Conservation (phyloP, 2,888 invertebrate genomes). For the Platypus cylindrus region DNA sequence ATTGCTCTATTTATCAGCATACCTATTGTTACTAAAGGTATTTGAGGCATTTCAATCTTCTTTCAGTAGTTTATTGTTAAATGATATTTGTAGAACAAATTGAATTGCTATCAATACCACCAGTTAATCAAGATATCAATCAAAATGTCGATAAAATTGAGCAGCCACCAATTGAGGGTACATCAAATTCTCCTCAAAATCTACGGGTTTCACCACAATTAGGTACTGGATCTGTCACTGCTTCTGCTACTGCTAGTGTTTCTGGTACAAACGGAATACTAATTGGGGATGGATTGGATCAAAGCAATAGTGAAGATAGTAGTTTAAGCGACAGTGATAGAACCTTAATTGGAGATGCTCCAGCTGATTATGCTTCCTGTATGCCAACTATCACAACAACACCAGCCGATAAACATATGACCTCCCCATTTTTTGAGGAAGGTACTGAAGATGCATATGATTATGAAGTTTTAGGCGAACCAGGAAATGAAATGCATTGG, state of each 20-base stretch:
- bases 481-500: slow-evolving; percentile 31
- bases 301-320: slow-evolving; percentile 64
- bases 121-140: slow-evolving; percentile 31
- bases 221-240: slow-evolving; percentile 16
- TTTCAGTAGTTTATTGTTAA: slow-evolving; percentile 2
- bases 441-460: slow-evolving; percentile 29
- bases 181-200: slow-evolving; percentile 25
- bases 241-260: no score
- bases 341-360: slow-evolving; percentile 47
- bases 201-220: slow-evolving; percentile 28
- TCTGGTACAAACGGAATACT: no score
- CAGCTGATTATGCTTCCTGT: slow-evolving; percentile 30
- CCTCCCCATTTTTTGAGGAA: slow-evolving; percentile 30
- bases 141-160: slow-evolving; percentile 26
- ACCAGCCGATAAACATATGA: slow-evolving; percentile 34
- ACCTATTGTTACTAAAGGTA: slow-evolving; percentile 49
- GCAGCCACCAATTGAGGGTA: slow-evolving; percentile 21
- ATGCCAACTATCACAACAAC: slow-evolving; percentile 31
- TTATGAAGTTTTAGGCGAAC: slow-evolving; percentile 23
- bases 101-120: slow-evolving; percentile 41
- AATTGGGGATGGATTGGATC: slow-evolving; percentile 38
- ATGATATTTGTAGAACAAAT: slow-evolving; percentile 26
- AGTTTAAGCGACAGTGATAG: slow-evolving; percentile 63
- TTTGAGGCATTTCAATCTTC: no score
- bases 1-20: slow-evolving; percentile 49